These are phyloP conservation scores for Trogon surrucura DNA, from an alignment of 2,113 vertebrate species.

Conservation along the genomic window DNA sequence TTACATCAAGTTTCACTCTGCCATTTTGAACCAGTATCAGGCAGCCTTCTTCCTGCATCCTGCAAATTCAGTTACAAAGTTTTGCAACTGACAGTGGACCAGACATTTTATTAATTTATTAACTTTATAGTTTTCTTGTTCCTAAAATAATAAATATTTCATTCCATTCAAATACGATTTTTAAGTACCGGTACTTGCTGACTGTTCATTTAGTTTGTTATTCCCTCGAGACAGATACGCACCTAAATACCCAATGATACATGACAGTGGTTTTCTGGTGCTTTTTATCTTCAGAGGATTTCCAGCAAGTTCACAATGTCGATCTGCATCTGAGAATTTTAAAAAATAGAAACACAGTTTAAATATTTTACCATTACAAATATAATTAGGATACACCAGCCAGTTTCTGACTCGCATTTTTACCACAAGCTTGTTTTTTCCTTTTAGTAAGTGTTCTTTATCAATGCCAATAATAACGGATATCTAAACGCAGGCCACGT, in stretches of 20 bases:
- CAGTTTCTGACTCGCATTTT: neutral
- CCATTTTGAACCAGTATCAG: neutral
- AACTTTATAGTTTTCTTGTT: neutral
- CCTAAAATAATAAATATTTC: neutral
- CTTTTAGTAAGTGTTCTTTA: neutral
- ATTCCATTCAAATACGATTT: neutral
- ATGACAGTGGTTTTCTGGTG: slow-evolving; percentile 90
- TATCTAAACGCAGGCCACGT: neutral
- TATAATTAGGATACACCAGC: neutral
- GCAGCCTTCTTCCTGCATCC: neutral
- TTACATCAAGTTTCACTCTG: neutral
- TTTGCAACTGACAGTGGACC: neutral
- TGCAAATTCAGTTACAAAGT: neutral
- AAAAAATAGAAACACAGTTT: slow-evolving; percentile 42
- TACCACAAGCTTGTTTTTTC: neutral
- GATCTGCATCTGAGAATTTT: slow-evolving; percentile 89
- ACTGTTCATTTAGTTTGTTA: neutral
- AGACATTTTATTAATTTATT: neutral
- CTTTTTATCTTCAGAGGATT: slow-evolving; percentile 90
- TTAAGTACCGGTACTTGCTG: neutral
- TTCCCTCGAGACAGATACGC: slow-evolving; percentile 61
- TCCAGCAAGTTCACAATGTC: slow-evolving; percentile 87
- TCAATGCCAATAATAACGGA: neutral
- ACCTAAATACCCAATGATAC: slow-evolving; percentile 95
- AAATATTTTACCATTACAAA: neutral